Evolutionary conservation across 2,888 invertebrate species (phyloP), one percentile per base, ranked within the genome.

Genomic region (Galerucella calmariensis): DNA sequence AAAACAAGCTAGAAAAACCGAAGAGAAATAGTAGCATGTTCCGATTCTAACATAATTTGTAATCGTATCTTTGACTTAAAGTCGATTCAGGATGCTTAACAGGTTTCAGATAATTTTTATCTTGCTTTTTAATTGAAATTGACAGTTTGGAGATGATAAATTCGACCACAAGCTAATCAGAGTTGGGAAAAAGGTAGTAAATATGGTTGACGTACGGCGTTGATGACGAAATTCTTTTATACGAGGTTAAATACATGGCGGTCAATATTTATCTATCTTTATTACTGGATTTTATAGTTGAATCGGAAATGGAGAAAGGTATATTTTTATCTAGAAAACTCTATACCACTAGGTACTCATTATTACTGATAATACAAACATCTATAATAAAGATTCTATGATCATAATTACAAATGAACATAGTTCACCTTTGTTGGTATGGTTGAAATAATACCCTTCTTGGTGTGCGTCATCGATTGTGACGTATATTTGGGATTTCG

Each of bases 61-160:
- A 62, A 61, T 51, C 69, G 69, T 69, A 69, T 69, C 69, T 69
- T 69, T 74, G 62, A 65, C 65, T 76, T 74, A 69, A 69, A 75
- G 75, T 62, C 62, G 41, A 62, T 62, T 62, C 35, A 74, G 74
- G 74, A 77, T 77, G 71, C 72, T 72, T 75, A 78, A 76, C 78
- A 75, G 75, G 78, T 79, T 77, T 69, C 46, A 27, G 48, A 78
- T 78, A 79, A 79, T 79, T 78, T 77, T 78, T 78, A 77, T 69
- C 77, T 78, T 75, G 72, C 76, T 76, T 77, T 79, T 78, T 80
- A 81, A 81, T 81, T 78, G 80, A 80, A 80, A 79, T 77, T 79
- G 80, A 81, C 80, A 79, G 79, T 76, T 78, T 75, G 61, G 73
- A 79, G 80, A 79, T 79, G 77, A 79, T 78, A 79, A 77, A 79